Evolutionary conservation across 2,888 invertebrate species (phyloP), one percentile per base, ranked within the genome.

Genomic region (Nomada ruficornis): DNA sequence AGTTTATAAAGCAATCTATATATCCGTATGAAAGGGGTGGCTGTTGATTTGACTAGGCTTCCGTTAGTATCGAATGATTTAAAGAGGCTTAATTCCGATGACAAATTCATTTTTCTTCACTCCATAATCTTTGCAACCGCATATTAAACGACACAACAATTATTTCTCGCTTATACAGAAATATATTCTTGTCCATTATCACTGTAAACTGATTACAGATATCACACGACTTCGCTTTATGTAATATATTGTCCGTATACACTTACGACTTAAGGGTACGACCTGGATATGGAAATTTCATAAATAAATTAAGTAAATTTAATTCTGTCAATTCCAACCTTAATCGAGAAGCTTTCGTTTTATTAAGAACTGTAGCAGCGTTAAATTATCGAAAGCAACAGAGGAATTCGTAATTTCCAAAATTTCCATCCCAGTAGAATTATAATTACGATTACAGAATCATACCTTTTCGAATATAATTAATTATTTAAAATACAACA

Each of bases 161-260:
- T 54, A 42, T 75, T 26, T 20, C 26, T 59, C 50, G 7, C 44
- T 26, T 42, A 52, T 78, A 71, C 47, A 78, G 64, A 80, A 78
- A 78, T 78, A 64, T 63, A 76, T 75, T n/a, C 7, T 23, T 52
- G 10, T 60, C 59, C 54, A 69, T 69, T 75, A 44, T 29, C 52
- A 42, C 42, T 55, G 52, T 29, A 54, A 60, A 63, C 29, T 15
- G 70, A 64, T 67, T 59, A 65, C 52, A 78, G 76, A 73, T 70
- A 68, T 78, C 57, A 60, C 60, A 54, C 77, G 64, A 29, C n/a
- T 65, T 52, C 26, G 63, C 57, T 77, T 63, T 74, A 23, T 47
- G 55, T n/a, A 74, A 60, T 64, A 85, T 87, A 87, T 87, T 87
- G 86, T 87, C 88, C 80, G 70, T 75, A 82, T 73, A 82, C 69